Conservation (phyloP, 2,113 vertebrate species). For the Ia io region DNA sequence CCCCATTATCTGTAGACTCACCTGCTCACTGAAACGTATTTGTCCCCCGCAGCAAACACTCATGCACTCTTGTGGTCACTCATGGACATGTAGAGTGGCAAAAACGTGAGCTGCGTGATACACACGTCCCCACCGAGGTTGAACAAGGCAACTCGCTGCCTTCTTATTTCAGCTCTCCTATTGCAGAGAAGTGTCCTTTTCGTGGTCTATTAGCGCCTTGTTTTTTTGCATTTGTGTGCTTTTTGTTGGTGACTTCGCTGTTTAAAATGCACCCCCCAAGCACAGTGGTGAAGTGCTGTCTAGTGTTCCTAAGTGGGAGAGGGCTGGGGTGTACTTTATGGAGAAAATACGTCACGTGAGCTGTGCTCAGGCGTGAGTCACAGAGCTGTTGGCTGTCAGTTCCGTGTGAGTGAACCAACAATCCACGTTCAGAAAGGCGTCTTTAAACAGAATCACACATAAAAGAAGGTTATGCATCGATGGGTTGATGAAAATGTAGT, state of each 20-base stretch:
- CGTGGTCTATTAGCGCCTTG: fast-evolving
- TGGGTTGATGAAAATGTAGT: neutral
- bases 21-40: neutral
- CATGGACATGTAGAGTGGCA: neutral
- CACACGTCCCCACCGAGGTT: fast-evolving
- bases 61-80: neutral
- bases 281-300: neutral
- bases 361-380: neutral
- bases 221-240: neutral
- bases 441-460: neutral
- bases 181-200: neutral
- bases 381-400: neutral
- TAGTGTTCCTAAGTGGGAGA: neutral
- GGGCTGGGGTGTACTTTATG: neutral
- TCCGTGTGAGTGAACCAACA: neutral
- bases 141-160: neutral
- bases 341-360: neutral
- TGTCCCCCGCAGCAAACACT: neutral
- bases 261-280: neutral
- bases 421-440: neutral
- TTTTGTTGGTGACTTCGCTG: neutral
- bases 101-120: fast-evolving
- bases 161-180: neutral
- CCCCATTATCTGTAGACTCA: too few relatives aligned
- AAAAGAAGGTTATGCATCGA: neutral